phyloP scores from a whole-genome alignment of 2,797 vertebrate species.

The Neosilurus hyrtlii region DNA sequence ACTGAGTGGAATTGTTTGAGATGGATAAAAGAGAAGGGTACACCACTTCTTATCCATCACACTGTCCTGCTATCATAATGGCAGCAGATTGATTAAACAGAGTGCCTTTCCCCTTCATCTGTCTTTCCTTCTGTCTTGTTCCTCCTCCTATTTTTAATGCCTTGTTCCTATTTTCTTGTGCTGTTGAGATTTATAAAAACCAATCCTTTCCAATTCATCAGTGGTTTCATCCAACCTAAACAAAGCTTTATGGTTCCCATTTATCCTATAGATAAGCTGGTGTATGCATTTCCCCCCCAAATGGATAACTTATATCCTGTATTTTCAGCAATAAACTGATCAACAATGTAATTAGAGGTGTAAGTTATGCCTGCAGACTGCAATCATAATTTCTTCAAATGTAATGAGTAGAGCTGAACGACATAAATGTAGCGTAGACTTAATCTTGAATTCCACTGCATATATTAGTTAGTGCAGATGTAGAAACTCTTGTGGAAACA shows the following conservation, averaged over 20 bases:
- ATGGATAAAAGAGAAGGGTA: not conserved
- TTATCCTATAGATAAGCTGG: not conserved
- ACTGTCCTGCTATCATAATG: constrained; percentile 9
- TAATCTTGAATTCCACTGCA: not conserved
- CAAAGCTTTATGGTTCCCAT: not conserved
- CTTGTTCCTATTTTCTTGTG: constrained; percentile 9
- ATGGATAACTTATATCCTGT: not conserved
- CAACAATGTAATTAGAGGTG: not conserved
- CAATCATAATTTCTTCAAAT: not conserved
- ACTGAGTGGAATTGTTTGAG: not conserved
- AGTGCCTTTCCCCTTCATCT: not conserved
- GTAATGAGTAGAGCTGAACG: not conserved
- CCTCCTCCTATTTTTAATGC: constrained; percentile 8
- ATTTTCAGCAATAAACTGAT: not conserved
- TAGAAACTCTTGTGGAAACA: not conserved
- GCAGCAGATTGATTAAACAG: constrained; percentile 21
- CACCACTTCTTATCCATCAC: constrained; percentile 22
- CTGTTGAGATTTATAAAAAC: not conserved
- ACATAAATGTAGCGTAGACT: not conserved
- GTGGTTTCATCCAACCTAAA: not conserved
- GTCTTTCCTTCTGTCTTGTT: constrained; percentile 19
- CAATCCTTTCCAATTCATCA: not conserved
- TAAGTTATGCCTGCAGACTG: not conserved
- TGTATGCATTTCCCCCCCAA: not conserved
- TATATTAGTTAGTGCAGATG: not conserved